Percentiles rank a stretch among this genome's conserved stretches.
Evolutionary conservation across 2,113 vertebrate species (phyloP).

Genomic region (Ceyx margarethae): DNA sequence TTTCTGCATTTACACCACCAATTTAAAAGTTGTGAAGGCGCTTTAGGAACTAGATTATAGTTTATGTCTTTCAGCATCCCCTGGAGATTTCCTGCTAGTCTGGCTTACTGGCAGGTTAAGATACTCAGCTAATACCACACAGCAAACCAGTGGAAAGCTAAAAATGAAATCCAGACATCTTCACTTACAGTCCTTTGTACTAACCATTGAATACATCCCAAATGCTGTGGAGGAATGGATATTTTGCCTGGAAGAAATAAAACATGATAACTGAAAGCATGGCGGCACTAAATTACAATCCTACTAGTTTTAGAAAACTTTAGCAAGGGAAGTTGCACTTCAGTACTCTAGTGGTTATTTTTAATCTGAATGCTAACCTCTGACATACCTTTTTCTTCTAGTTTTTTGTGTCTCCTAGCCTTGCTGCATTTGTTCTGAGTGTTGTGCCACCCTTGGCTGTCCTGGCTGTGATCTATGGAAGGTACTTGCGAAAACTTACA

Average conservation of each 20-base stretch:
- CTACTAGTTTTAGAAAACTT: not conserved
- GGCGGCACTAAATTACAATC: not conserved
- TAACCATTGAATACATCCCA: not conserved
- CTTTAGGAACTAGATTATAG: not conserved
- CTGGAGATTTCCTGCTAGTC: not conserved
- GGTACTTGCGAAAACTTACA: constrained; percentile 88
- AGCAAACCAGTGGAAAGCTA: not conserved
- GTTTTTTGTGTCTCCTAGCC: constrained; percentile 91
- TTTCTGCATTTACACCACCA: not conserved
- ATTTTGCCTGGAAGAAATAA: not conserved
- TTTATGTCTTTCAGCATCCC: not conserved
- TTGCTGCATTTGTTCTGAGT: constrained; percentile 89
- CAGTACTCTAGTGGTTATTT: not conserved
- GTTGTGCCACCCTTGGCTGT: constrained; percentile 87
- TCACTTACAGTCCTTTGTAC: constrained; percentile 3
- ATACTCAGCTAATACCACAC: not conserved
- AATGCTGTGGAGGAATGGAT: not conserved
- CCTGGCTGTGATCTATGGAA: constrained; percentile 87
- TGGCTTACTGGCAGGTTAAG: not conserved
- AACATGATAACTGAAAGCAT: not conserved
- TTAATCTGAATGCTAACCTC: not conserved
- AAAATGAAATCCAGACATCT: not conserved
- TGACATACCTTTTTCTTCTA: constrained; percentile 61
- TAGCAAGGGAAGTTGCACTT: not conserved
- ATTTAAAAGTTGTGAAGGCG: not conserved